Percentiles rank a stretch among this genome's conserved stretches.
Conservation (phyloP, 2,797 vertebrate genomes). For the Phoeniculus purpureus region DNA sequence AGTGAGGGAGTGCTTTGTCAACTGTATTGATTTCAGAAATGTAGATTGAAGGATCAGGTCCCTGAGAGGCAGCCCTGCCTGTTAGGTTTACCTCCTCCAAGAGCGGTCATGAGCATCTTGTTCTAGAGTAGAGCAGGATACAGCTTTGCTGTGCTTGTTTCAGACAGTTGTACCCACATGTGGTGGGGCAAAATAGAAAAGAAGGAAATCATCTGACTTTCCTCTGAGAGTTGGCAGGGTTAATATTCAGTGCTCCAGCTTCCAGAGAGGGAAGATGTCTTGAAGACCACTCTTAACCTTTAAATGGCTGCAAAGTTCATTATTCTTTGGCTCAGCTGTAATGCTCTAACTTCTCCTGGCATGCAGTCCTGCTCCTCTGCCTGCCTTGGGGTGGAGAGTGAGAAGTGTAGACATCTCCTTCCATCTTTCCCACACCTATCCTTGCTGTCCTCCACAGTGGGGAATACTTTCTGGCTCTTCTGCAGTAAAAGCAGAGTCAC, state of each 20-base stretch:
- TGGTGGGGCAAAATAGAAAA: not conserved
- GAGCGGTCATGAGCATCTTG: rapidly evolving
- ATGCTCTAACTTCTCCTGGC: not conserved
- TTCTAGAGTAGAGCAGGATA: not conserved
- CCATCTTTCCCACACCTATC: not conserved
- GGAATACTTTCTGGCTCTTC: not conserved
- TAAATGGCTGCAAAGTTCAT: not conserved
- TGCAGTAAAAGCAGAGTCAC: not conserved
- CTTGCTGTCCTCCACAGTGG: not conserved
- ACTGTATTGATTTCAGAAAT: not conserved
- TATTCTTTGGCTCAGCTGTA: not conserved
- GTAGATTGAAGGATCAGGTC: too few species aligned
- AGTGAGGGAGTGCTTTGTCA: not conserved
- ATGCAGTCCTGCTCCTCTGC: not conserved
- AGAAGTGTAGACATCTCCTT: not conserved
- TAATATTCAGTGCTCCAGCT: not conserved
- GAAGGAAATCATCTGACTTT: not conserved
- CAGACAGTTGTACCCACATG: rapidly evolving
- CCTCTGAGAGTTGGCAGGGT: not conserved
- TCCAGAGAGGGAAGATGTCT: not conserved
- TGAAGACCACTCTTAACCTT: not conserved
- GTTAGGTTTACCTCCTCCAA: not conserved
- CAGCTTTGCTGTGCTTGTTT: not conserved
- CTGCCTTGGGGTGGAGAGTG: not conserved
- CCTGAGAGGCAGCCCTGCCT: not conserved